Evolutionary conservation across 1,140 invertebrate species (phyloP).

Genomic region (Aricia agestis): DNA sequence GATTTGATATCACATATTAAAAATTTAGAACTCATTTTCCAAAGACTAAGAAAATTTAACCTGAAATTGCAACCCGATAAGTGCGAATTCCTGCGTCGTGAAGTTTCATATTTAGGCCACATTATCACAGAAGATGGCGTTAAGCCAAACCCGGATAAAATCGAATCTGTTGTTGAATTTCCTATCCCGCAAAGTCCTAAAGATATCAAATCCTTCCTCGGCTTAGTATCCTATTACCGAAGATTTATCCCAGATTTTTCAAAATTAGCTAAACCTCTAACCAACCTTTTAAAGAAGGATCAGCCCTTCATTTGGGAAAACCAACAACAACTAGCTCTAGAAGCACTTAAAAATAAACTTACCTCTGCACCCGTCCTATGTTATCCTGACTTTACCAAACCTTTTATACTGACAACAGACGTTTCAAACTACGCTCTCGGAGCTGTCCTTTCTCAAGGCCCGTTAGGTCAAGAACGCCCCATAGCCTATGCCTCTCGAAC

Average conservation of each 20-base stretch:
- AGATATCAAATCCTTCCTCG: conserved; percentile 17
- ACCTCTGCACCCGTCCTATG: conserved; percentile 8
- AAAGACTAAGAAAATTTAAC: conserved; percentile 21
- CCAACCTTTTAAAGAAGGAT: conserved; percentile 29
- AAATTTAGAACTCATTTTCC: conserved; percentile 11
- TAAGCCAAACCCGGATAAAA: conserved; percentile 22
- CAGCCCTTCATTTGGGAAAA: conserved; percentile 19
- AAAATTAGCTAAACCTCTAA: conserved; percentile 21
- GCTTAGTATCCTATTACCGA: conserved; percentile 11
- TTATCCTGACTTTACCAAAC: conserved; percentile 2
- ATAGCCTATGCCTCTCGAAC: neutral
- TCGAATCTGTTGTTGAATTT: conserved; percentile 19
- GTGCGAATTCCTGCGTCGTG: conserved; percentile 23
- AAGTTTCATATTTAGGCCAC: conserved; percentile 23
- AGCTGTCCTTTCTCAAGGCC: conserved; percentile 2
- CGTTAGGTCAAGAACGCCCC: neutral
- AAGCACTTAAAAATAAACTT: conserved; percentile 27
- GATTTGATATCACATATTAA: conserved; percentile 15
- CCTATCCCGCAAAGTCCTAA: conserved; percentile 19
- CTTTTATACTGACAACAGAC: neutral
- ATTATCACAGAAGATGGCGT: conserved; percentile 22
- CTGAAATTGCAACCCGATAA: conserved; percentile 25
- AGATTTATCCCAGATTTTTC: conserved; percentile 14
- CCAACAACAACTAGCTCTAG: conserved; percentile 22
- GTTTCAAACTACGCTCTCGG: conserved; percentile 1